Evolutionary conservation across 2,888 invertebrate species (phyloP).

Genomic region (Yponomeuta malinellus): DNA sequence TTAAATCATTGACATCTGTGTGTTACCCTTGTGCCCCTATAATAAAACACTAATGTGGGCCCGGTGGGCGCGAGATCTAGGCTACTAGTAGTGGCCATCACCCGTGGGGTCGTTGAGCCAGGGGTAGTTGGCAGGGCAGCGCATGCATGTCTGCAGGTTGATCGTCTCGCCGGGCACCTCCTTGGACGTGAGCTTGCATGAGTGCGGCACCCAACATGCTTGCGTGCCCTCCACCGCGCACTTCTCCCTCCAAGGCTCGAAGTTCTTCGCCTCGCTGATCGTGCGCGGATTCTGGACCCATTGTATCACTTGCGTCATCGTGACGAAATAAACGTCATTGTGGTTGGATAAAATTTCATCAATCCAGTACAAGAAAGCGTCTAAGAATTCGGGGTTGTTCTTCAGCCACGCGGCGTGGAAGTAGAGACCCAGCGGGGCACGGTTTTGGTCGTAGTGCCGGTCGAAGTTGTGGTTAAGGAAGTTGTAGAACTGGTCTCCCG

Average conservation of each 20-base stretch:
- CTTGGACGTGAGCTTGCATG: constrained; percentile 93
- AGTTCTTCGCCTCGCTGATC: constrained; percentile 89
- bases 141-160: constrained; percentile 93
- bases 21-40: constrained; percentile 32
- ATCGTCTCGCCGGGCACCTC: constrained; percentile 96
- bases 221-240: constrained; percentile 89
- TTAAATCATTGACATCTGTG: not conserved
- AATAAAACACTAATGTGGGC: constrained; percentile 62
- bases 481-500: constrained; percentile 95
- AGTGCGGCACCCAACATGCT: constrained; percentile 91
- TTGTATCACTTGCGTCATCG: constrained; percentile 97
- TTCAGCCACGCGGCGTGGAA: constrained; percentile 96
- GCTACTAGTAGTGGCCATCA: constrained; percentile 87
- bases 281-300: constrained; percentile 96
- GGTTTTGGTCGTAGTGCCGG: constrained; percentile 92
- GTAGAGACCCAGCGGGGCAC: constrained; percentile 91
- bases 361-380: constrained; percentile 95
- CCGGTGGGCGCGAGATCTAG: constrained; percentile 63
- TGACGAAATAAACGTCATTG: constrained; percentile 95
- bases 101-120: constrained; percentile 95
- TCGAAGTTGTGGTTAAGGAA: constrained; percentile 96
- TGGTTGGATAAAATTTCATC: constrained; percentile 90
- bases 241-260: constrained; percentile 96
- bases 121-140: constrained; percentile 96
- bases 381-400: constrained; percentile 93